Evolutionary conservation across 2,113 vertebrate species (phyloP), one percentile per base, ranked within the genome.

Genomic region (Tenebrosternarchus preto): DNA sequence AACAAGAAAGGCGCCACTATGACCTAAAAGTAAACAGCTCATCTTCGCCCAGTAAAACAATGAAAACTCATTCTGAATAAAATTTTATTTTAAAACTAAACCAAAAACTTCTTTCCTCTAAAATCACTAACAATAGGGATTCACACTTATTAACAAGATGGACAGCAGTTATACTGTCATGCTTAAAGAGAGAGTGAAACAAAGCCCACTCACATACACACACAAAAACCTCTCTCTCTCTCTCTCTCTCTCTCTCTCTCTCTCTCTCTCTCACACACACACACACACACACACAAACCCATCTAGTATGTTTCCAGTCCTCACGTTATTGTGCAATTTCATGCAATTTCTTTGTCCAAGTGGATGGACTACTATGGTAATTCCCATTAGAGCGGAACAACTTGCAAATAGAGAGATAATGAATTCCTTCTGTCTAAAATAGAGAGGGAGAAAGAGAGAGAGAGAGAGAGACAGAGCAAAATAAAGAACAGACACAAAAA

Each of bases 311-410:
- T 75, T 77, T 83, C 70, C 80, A 78, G 76, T 78, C 27, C 56
- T 19, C 11, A 46, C 56, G 71, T 83, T 73, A 68, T 81, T 83
- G 80, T 80, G 82, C 76, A 80, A 75, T 84, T 84, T 85, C 64
- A 82, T 19, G 66, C 77, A 73, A 71, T 70, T 82, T 71, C 66
- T 80, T 80, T 55, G 46, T 78, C 60, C 60, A 46, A 63, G 71
- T 16, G 60, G 66, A 82, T 3, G 25, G 25, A 79, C 73, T 75
- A 75, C 82, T 85, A 79, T 50, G 17, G 81, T 80, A 75, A 80
- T 82, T 87, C 72, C 56, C 72, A 70, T 73, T 69, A 36, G 64
- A 73, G 76, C 50, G 64, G 73, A 85, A 80, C 84, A 66, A 82
- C 66, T 76, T 71, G 36, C 73, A 77, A 77, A 72, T 27, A 83